phyloP scores from a whole-genome alignment of 2,113 vertebrate genomes.

The Ondatra zibethicus region DNA sequence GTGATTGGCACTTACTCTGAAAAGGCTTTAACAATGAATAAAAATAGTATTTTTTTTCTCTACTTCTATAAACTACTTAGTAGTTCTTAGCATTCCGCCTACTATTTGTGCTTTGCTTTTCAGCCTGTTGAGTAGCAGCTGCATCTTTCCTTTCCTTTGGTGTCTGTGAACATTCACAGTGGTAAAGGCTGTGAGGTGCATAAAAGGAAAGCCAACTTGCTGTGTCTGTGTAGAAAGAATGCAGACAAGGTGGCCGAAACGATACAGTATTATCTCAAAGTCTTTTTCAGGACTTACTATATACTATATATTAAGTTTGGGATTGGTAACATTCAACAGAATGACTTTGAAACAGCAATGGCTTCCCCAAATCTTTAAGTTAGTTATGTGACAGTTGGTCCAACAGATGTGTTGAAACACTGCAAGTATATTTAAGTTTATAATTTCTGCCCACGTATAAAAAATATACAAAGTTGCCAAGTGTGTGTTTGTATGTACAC shows the following conservation, averaged over 20 bases:
- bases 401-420: conserved; percentile 77
- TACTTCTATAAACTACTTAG: conserved; percentile 75
- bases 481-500: not conserved
- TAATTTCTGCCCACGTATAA: conserved; percentile 83
- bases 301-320: conserved; percentile 62
- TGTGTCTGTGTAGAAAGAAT: conserved; percentile 69
- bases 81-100: conserved; percentile 17
- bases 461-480: conserved; percentile 80
- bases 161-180: conserved; percentile 72
- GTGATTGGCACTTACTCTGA: conserved; percentile 85
- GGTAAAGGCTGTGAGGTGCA: conserved; percentile 65
- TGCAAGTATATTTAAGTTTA: conserved; percentile 75
- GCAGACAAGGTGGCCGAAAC: conserved; percentile 54
- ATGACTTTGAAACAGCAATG: conserved; percentile 67
- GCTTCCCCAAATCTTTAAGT: conserved; percentile 73
- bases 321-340: conserved; percentile 57
- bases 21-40: conserved; percentile 77
- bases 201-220: conserved; percentile 35
- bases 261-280: conserved; percentile 52
- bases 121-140: conserved; percentile 73
- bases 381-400: conserved; percentile 82
- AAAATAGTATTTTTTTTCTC: conserved; percentile 68
- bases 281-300: conserved; percentile 64
- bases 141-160: conserved; percentile 79
- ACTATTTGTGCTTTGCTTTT: conserved; percentile 76